phyloP scores from a whole-genome alignment of 2,888 invertebrate genomes.

The Andrena minutula region DNA sequence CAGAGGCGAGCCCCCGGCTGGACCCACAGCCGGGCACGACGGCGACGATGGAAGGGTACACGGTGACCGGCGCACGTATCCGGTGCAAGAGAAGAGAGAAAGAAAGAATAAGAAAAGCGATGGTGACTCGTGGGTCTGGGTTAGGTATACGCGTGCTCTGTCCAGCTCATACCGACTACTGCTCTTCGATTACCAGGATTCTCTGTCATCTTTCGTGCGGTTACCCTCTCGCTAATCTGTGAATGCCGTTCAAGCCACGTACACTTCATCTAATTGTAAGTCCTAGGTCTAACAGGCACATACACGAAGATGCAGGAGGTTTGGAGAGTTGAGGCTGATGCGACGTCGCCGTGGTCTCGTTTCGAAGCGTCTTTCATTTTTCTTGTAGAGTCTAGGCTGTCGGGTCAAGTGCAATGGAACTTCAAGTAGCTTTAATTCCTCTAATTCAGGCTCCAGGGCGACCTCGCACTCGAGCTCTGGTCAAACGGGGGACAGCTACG shows the following conservation, averaged over 20 bases:
- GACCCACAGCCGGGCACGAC: conserved; percentile 6
- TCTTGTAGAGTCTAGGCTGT: no score
- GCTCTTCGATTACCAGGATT: conserved; percentile 23
- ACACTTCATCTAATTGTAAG: conserved; percentile 70
- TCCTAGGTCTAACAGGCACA: conserved; percentile 77
- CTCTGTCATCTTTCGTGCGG: conserved; percentile 49
- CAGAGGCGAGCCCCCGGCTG: neutral
- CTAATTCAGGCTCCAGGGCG: conserved; percentile 38
- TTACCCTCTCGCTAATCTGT: conserved; percentile 46
- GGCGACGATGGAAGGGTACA: conserved; percentile 32
- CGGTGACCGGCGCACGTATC: conserved; percentile 29
- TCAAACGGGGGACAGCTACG: conserved; percentile 46
- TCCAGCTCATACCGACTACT: conserved; percentile 33
- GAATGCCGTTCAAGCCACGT: conserved; percentile 74
- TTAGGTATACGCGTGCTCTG: conserved; percentile 42
- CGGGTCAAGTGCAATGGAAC: neutral
- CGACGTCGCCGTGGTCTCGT: conserved; percentile 55
- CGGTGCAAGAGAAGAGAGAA: conserved; percentile 59
- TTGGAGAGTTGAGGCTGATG: conserved; percentile 37
- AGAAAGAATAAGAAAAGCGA: conserved; percentile 59
- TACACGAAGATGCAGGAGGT: conserved; percentile 70
- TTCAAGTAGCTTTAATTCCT: neutral
- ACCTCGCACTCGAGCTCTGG: conserved; percentile 57
- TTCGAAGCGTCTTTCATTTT: neutral
- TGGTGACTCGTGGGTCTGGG: conserved; percentile 27